Base-by-base conservation (phyloP, 2,888 invertebrate species). In the Halocaridina rubra region DNA sequence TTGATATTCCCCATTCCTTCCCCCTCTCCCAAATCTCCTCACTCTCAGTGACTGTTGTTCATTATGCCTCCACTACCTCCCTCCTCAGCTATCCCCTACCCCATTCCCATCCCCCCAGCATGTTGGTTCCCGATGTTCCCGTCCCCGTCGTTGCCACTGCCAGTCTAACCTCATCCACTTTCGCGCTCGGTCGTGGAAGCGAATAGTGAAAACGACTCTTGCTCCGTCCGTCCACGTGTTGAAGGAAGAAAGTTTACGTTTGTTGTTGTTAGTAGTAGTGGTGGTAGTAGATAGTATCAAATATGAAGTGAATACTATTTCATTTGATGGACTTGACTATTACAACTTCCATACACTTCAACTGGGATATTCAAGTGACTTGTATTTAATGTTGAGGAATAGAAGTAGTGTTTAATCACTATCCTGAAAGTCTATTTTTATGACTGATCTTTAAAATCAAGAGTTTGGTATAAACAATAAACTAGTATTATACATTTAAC, bases 161-260 rank as follows among this genome's bases (percentile, higher is more conserved):
- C 81, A 81, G 81, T 81, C 46, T 61, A 81, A 76, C 81, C 59
- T 74, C 67, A 67, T 53, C 75, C 81, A 81, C 81, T 81, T 81
- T 81, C 81, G 46, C 81, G 81, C 64, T 75, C 81, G 75, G 81
- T 76, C 76, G 81, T 75, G 81, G 81, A 57, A 29, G 46, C 76
- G 30, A 67, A 81, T 76, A 81, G 81, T 81, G 81, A 81, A 81
- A 81, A 64, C 30, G 75, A 81, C 64, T 76, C 32, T 30, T 29
- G 32, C 39, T 32, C 57, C 75, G 64, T 32, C 57, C 75, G 76
- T 57, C 64, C 81, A 81, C 81, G 81, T 81, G 81, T 81, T 69
- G 57, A 72, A n/a, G n/a, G n/a, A n/a, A n/a, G 10, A 46, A 75
- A 64, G 32, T 76, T 80, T 46, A 76, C 75, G 33, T 81, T 59